Percentiles rank a stretch among this genome's conserved stretches.
Conservation (phyloP, 2,888 invertebrate species). For the Meta bourneti region DNA sequence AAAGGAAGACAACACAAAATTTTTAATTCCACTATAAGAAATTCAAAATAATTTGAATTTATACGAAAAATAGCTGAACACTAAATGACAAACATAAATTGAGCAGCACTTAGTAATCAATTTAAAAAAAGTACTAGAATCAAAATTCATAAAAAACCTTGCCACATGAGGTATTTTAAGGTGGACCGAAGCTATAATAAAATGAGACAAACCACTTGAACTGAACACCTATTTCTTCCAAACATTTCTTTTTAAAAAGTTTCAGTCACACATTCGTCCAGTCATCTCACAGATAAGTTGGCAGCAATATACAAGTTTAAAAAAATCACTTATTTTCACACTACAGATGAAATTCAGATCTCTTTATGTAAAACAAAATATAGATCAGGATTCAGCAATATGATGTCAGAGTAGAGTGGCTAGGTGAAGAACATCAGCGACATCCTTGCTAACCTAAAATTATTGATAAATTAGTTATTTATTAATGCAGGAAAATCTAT, state of each 20-base stretch:
- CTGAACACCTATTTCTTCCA: neutral
- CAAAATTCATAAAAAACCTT: conserved; percentile 17
- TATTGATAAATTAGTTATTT: neutral
- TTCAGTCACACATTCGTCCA: conserved; percentile 1
- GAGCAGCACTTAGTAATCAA: conserved; percentile 23
- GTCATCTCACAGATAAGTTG: conserved; percentile 1
- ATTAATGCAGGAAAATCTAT: too few relatives aligned
- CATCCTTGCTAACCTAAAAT: conserved; percentile 72
- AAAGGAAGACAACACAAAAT: too few relatives aligned
- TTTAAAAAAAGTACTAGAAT: neutral
- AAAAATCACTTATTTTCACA: conserved; percentile 26
- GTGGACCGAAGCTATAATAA: neutral
- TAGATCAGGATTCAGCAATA: conserved; percentile 36
- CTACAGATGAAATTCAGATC: conserved; percentile 64
- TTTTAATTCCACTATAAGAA: neutral
- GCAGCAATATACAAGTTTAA: conserved; percentile 8
- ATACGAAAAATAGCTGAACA: conserved; percentile 9
- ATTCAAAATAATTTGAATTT: conserved; percentile 1
- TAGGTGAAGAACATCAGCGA: conserved; percentile 70
- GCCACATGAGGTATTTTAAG: neutral
- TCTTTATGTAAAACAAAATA: conserved; percentile 62
- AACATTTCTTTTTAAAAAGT: neutral
- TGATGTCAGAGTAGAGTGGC: conserved; percentile 73
- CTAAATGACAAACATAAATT: conserved; percentile 26
- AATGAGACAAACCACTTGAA: neutral